These are phyloP conservation scores for Sylvia atricapilla DNA, from an alignment of 2,113 vertebrate species.

Conservation along the genomic window DNA sequence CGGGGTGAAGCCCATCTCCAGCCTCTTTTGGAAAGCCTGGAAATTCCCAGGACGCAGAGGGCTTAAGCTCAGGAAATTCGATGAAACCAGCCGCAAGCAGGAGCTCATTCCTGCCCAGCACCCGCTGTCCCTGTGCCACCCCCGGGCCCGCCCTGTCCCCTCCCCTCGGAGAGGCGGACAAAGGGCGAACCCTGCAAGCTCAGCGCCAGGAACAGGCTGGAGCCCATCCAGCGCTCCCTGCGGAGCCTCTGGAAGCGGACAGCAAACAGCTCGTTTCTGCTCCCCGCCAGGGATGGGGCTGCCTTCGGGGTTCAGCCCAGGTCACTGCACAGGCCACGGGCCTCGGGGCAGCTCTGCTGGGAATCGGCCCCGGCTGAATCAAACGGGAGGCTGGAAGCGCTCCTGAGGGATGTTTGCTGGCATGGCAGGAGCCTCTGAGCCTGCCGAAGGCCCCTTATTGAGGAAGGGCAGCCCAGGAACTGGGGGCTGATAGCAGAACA, in stretches of 20 bases:
- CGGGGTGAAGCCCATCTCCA: background rate
- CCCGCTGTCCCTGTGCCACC: background rate
- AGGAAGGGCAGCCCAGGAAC: background rate
- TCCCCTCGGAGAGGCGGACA: background rate
- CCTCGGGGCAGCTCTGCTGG: background rate
- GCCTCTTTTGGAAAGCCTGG: background rate
- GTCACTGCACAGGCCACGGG: background rate
- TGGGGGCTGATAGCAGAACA: background rate
- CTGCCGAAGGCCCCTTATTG: background rate
- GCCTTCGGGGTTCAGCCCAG: constrained; percentile 11
- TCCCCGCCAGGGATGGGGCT: background rate
- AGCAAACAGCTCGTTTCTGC: constrained; percentile 4
- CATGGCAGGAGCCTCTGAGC: background rate
- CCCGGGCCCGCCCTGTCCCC: background rate
- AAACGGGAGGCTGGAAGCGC: background rate
- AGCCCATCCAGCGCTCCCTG: background rate
- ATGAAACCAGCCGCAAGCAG: background rate
- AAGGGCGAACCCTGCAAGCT: constrained; percentile 25
- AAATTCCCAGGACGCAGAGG: background rate
- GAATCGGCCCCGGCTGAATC: background rate
- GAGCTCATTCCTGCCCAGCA: background rate
- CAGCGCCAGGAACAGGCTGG: background rate
- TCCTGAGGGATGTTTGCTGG: background rate
- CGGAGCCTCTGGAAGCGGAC: background rate
- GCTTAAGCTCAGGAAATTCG: background rate